Conservation (phyloP, 2,888 invertebrate species). For the Lydus trimaculatus region DNA sequence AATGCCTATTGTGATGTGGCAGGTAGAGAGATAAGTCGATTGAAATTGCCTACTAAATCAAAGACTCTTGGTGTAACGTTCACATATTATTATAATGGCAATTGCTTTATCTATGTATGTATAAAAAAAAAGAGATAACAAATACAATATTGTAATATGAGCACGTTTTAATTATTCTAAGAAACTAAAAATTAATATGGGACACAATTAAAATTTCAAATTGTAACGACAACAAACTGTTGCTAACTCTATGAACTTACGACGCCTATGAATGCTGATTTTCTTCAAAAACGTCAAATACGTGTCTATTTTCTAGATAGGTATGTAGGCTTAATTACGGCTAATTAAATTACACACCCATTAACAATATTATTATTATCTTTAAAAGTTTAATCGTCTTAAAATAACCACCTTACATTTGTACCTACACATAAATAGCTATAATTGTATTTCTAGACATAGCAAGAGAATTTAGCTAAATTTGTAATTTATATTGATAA, state of each 20-base stretch:
- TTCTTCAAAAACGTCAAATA: neutral
- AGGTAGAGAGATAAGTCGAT: slow-evolving; percentile 48
- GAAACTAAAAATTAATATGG: neutral
- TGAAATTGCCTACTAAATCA: slow-evolving; percentile 49
- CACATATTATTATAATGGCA: slow-evolving; percentile 28
- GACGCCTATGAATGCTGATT: neutral
- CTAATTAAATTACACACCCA: slow-evolving; percentile 1
- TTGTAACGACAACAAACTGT: too few relatives aligned
- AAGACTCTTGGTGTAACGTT: slow-evolving; percentile 34
- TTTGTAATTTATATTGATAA: neutral
- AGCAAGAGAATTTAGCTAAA: neutral
- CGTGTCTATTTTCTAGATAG: neutral
- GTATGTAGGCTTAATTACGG: neutral
- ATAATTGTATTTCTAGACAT: neutral
- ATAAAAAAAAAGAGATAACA: slow-evolving; percentile 18
- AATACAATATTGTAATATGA: neutral
- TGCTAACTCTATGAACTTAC: too few relatives aligned
- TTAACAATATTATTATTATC: neutral
- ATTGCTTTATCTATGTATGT: slow-evolving; percentile 21
- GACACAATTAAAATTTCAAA: too few relatives aligned
- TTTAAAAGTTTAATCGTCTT: neutral
- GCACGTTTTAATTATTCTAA: neutral
- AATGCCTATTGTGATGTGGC: slow-evolving; percentile 44
- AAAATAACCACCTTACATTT: neutral
- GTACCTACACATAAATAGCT: neutral